phyloP scores from a whole-genome alignment of 2,797 vertebrate species.

The Falco biarmicus region DNA sequence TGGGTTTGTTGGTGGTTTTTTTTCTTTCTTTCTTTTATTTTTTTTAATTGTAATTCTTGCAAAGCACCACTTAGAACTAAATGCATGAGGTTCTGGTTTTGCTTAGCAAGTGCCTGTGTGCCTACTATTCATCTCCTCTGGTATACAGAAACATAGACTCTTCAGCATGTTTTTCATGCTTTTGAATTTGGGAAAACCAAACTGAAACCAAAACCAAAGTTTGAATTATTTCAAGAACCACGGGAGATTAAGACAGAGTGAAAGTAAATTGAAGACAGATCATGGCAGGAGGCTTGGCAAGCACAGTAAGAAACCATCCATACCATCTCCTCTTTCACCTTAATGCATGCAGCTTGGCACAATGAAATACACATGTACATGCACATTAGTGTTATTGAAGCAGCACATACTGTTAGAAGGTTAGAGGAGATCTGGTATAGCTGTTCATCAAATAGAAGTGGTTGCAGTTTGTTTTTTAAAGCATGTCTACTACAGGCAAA shows the following conservation, averaged over 20 bases:
- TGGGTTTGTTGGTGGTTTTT: background rate
- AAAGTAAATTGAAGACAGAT: background rate
- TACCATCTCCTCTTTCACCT: background rate
- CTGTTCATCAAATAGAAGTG: background rate
- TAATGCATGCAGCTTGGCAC: background rate
- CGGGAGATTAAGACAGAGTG: background rate
- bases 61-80: background rate
- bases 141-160: background rate
- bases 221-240: fast-evolving
- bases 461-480: background rate
- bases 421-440: background rate
- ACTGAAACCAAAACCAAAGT: background rate
- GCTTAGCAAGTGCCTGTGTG: background rate
- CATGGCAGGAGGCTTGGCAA: background rate
- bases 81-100: background rate
- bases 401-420: background rate
- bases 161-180: background rate
- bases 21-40: background rate
- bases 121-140: background rate
- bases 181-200: background rate
- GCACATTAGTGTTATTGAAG: background rate
- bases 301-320: background rate
- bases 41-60: background rate
- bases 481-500: background rate
- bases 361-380: background rate